Base-by-base conservation (phyloP, 1,140 invertebrate species). In the Drosophila pseudoananassae region DNA sequence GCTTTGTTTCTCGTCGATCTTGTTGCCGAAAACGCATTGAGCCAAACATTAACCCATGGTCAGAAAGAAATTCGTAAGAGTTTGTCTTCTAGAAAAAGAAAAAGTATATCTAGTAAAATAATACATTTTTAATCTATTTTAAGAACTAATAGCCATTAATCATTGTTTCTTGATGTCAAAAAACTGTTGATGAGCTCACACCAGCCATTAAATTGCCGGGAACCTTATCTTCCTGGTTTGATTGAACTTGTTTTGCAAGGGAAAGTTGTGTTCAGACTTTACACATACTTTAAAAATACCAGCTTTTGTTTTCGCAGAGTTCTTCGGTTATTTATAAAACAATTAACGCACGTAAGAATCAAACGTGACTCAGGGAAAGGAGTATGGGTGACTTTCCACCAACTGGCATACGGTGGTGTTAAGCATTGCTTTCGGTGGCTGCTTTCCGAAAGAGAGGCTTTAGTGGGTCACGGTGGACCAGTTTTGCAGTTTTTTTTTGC, bases 381-480 rank as follows among this genome's bases (percentile, higher is more conserved):
- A 47, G 50, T 47, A 23, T 4, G 64, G 66, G 64, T 69, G 61
- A 47, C 12, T 54, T 7, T 14, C 23, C 7, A 38, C 43, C 65
- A 68, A 2, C 1, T 23, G 31, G 25, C 43, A 23, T 14, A 9
- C 15, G 17, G 10, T n/a, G 33, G 66, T 31, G 63, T 70, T 70
- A 70, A 70, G 14, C 15, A 31, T 38, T 4, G 51, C 50, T 31
- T 40, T 49, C 25, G 43, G 50, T 40, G 66, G 50, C 66, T 56
- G 66, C 20, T 56, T 69, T 70, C 55, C 25, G 64, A 56, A 69
- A 56, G 63, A 69, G 63, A 55, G 50, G 66, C 66, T 31, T 85
- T 66, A 75, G 83, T 85, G 83, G 82, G 82, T 85, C 82, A 85
- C 75, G 78, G 60, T 78, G 75, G 83, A 85, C 82, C 82, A 85